Evolutionary conservation across 2,797 vertebrate species (phyloP).

Genomic region (Hipposideros larvatus): DNA sequence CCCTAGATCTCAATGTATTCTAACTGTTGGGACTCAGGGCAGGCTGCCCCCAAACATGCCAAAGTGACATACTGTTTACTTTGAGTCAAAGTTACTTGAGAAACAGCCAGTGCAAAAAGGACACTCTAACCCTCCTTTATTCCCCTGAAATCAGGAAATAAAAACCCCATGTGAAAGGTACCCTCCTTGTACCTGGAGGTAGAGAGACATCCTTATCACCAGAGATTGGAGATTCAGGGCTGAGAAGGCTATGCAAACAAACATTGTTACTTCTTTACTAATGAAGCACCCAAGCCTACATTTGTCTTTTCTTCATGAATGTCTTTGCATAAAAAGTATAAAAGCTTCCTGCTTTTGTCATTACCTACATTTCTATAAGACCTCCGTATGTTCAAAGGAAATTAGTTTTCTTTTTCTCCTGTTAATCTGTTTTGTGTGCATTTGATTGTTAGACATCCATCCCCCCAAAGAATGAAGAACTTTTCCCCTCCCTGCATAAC

Average conservation of each 20-base stretch:
- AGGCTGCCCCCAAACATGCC: neutral
- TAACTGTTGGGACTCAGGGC: neutral
- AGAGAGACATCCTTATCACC: neutral
- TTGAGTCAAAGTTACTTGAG: neutral
- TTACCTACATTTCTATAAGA: neutral
- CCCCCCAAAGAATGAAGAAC: too few relatives aligned
- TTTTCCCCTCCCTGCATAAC: neutral
- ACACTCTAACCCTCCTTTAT: neutral
- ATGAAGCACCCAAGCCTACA: neutral
- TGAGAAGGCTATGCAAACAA: neutral
- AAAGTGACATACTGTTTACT: neutral
- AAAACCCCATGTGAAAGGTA: neutral
- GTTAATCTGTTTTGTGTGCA: neutral
- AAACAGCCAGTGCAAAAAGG: neutral
- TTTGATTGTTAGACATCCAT: neutral
- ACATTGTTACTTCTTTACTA: neutral
- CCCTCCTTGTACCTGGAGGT: neutral
- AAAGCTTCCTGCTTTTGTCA: neutral
- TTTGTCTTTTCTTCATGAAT: neutral
- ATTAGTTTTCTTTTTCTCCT: neutral
- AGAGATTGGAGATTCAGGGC: neutral
- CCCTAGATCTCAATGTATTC: neutral
- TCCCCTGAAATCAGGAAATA: neutral
- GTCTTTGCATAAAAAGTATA: neutral
- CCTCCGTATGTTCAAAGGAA: neutral